Evolutionary conservation across 2,113 vertebrate genomes (phyloP).

Genomic region (Naja naja): DNA sequence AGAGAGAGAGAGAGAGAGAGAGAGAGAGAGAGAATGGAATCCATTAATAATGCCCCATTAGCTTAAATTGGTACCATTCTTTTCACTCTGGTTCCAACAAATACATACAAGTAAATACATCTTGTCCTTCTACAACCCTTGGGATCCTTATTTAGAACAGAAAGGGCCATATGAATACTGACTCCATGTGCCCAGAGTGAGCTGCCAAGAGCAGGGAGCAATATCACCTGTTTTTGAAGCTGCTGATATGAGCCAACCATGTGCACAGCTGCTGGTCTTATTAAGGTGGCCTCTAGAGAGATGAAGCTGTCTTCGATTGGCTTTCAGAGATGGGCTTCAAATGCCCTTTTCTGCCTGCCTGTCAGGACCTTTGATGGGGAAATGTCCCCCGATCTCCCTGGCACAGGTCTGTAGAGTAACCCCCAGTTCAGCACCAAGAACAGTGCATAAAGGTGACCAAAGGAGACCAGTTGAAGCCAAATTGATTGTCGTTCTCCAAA

Average conservation of each 20-base stretch:
- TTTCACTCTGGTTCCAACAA: not conserved
- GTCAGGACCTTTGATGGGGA: not conserved
- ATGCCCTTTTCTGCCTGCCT: not conserved
- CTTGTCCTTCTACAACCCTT: not conserved
- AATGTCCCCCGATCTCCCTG: too few relatives aligned
- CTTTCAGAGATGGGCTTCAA: not conserved
- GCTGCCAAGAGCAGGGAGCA: not conserved
- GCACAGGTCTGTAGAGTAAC: not conserved
- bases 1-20: not conserved
- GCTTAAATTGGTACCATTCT: not conserved
- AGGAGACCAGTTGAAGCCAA: not conserved
- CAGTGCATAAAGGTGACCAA: not conserved
- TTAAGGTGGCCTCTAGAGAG: not conserved
- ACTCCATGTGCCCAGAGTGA: not conserved
- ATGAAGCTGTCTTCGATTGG: not conserved
- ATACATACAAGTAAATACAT: not conserved
- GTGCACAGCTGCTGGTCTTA: constrained; percentile 13
- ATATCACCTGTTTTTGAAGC: not conserved
- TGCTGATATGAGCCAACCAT: not conserved
- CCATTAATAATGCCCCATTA: not conserved
- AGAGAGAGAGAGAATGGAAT: not conserved
- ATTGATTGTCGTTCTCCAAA: not conserved
- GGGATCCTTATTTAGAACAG: not conserved
- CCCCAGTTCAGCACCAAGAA: not conserved
- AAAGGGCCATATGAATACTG: not conserved